A percentile compares a stretch with the other conserved stretches of the same genome.
These are phyloP conservation scores for Aphidius gifuensis DNA, from an alignment of 1,140 invertebrate genomes.

Conservation along the genomic window DNA sequence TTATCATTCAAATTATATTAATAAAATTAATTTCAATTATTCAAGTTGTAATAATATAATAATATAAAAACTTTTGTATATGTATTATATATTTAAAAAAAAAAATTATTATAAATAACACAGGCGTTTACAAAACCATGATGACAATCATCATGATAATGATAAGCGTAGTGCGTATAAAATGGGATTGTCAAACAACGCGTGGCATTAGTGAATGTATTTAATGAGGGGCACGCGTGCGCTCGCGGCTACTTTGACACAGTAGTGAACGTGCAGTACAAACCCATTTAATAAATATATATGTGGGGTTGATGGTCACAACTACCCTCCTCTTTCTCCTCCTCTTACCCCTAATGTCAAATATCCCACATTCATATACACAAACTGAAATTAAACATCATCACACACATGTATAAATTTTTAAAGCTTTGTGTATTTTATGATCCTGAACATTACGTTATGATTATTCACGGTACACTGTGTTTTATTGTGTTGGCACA, in stretches of 20 bases:
- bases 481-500: constrained; percentile 44
- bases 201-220: constrained; percentile 23
- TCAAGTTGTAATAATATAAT: too few species aligned
- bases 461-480: constrained; percentile 54
- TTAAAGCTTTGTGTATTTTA: constrained; percentile 48
- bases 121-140: constrained; percentile 19
- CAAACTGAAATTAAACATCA: too few species aligned
- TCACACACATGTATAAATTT: too few species aligned
- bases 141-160: constrained; percentile 2
- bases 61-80: too few species aligned
- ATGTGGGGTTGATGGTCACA: too few species aligned
- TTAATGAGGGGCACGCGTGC: constrained; percentile 28
- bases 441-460: constrained; percentile 46
- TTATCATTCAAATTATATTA: too few species aligned
- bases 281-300: too few species aligned
- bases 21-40: too few species aligned
- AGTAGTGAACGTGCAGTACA: background rate
- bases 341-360: too few species aligned
- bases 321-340: too few species aligned
- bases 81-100: too few species aligned
- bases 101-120: background rate
- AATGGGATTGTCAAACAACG: constrained; percentile 34
- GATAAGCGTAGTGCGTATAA: constrained; percentile 14
- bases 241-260: constrained; percentile 4
- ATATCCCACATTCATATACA: too few species aligned